These are phyloP conservation scores for Notothenia rossii DNA, from an alignment of 2,113 vertebrate species.

Conservation along the genomic window DNA sequence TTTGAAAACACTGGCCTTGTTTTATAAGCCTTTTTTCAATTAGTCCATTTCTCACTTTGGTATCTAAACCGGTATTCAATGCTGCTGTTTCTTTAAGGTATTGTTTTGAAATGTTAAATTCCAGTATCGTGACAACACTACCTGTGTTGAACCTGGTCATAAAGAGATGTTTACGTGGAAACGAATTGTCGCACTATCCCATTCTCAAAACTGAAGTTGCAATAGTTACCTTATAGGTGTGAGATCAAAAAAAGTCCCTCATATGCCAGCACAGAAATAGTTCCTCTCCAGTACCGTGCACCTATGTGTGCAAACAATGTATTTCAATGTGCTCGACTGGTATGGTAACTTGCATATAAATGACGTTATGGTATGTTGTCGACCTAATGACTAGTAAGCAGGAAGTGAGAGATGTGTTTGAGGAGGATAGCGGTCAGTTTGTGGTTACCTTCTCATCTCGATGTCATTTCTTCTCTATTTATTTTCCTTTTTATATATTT, in stretches of 20 bases:
- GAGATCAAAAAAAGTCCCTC: too few species aligned
- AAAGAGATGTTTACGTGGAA: neutral
- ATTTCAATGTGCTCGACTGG: neutral
- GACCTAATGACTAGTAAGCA: neutral
- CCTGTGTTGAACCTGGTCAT: too few species aligned
- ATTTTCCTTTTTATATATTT: conserved; percentile 16
- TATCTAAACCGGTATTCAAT: too few species aligned
- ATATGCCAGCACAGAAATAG: neutral
- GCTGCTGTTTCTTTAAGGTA: too few species aligned
- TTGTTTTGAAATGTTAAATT: too few species aligned
- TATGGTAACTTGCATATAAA: neutral
- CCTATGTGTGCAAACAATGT: neutral
- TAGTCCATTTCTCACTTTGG: too few species aligned
- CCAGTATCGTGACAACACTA: too few species aligned
- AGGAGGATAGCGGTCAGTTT: neutral
- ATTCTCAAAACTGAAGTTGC: too few species aligned
- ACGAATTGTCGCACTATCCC: neutral
- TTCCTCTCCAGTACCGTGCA: neutral
- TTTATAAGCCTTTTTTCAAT: too few species aligned
- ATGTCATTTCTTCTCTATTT: neutral
- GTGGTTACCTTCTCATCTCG: neutral
- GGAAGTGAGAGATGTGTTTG: neutral
- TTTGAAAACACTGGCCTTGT: too few species aligned
- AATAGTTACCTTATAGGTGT: too few species aligned
- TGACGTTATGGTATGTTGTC: neutral